Conservation (phyloP, 1,140 invertebrate genomes). For the Eupristina koningsbergeri region DNA sequence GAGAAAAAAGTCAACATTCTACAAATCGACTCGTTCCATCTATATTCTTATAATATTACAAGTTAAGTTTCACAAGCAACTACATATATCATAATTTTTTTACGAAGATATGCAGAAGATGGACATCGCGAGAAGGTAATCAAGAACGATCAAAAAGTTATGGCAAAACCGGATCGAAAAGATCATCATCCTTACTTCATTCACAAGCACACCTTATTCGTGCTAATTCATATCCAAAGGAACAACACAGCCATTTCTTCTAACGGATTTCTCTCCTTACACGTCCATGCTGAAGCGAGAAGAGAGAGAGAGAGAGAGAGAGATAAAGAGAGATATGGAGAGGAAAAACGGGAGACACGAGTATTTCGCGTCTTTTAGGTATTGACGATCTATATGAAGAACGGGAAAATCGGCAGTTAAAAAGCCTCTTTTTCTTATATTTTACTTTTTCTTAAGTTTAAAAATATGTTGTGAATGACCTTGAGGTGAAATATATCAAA, state of each 20-base stretch:
- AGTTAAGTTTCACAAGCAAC: neutral
- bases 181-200: neutral
- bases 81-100: neutral
- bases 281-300: neutral
- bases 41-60: conserved; percentile 8
- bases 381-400: conserved; percentile 41
- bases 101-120: neutral
- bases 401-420: neutral
- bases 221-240: conserved; percentile 31
- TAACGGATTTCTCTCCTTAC: conserved; percentile 41
- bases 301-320: too few species aligned
- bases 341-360: too few species aligned
- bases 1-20: neutral
- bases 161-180: conserved; percentile 14
- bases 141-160: neutral
- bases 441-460: neutral
- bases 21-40: neutral
- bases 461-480: neutral
- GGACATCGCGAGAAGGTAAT: neutral
- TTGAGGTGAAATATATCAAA: neutral
- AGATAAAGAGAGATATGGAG: too few species aligned
- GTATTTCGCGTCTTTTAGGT: neutral
- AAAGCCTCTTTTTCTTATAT: neutral
- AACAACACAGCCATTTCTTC: conserved; percentile 19
- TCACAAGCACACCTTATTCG: conserved; percentile 14